Conservation (phyloP, 2,888 invertebrate species). For the Eudemis profundana region DNA sequence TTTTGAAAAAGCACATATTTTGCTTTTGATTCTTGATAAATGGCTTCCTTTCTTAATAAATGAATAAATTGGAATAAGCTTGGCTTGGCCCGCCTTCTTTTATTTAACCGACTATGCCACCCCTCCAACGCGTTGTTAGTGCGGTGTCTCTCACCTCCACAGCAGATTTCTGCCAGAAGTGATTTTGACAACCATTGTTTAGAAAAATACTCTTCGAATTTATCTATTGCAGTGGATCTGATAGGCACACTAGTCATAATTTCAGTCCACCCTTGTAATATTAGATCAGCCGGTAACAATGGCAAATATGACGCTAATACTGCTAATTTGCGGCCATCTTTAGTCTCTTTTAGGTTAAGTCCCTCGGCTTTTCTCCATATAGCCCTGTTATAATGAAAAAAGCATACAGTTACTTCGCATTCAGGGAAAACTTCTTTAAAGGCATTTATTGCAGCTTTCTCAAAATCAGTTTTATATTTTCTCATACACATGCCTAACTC, state of each 20-base stretch:
- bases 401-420: conserved; percentile 15
- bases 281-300: conserved; percentile 31
- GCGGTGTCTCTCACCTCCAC: conserved; percentile 25
- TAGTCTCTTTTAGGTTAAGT: conserved; percentile 2
- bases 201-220: conserved; percentile 18
- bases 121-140: conserved; percentile 24
- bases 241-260: conserved; percentile 16
- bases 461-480: conserved; percentile 13
- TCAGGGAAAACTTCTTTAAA: conserved; percentile 11
- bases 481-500: conserved; percentile 11
- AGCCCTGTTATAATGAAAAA: conserved; percentile 17
- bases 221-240: conserved; percentile 14
- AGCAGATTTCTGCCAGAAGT: conserved; percentile 22
- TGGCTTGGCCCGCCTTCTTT: conserved; percentile 32
- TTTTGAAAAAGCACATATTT: conserved; percentile 25
- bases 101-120: conserved; percentile 29
- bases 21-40: conserved; percentile 29
- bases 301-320: conserved; percentile 24
- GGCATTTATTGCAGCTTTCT: conserved; percentile 17
- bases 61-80: conserved; percentile 27
- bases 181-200: conserved; percentile 23
- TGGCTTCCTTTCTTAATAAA: conserved; percentile 30
- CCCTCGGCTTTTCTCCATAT: conserved; percentile 15
- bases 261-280: conserved; percentile 21
- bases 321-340: conserved; percentile 20